Evolutionary conservation across 2,888 invertebrate species (phyloP), one percentile per base, ranked within the genome.

Genomic region (Leptinotarsa tumamoca): DNA sequence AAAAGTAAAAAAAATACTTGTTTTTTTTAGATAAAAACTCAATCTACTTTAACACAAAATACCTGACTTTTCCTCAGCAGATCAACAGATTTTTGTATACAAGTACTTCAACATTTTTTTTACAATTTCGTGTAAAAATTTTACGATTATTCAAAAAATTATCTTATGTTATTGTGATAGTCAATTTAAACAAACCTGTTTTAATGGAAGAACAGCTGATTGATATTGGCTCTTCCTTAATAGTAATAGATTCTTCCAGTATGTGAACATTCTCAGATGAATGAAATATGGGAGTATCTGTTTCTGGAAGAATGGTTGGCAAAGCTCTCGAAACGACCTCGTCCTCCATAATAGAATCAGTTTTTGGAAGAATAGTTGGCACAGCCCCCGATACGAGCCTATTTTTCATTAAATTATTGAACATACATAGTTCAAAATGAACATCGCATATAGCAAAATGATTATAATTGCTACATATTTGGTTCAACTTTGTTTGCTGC

Each of bases 401-500:
- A 43, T 63, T 63, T 63, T 43, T 63, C 18, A 18, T n/a, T 7
- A 15, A 3, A 43, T 15, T 33, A n/a, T 4, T 43, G 18, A 33
- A 63, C 63, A 63, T 63, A 13, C 63, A 1, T 14, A 4, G 7
- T 63, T 63, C 63, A 43, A 63, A 63, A 18, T 63, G 63, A 10
- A 43, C 43, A 63, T 63, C 63, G 33, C 63, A 63, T 33, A 63
- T 63, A 10, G 63, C 63, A 43, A 63, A 33, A 17, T 63, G 3
- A 63, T n/a, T 63, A 13, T 33, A 63, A 33, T 10, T 27, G 33
- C 13, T 63, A 17, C 27, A 17, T 63, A 63, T 63, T 5, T 33
- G 17, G 7, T 43, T 33, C 15, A 63, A 15, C 14, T 63, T 63
- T 18, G 63, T 33, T 43, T 17, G 43, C 17, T n/a, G 33, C n/a